Base-by-base conservation (phyloP, 2,797 vertebrate species). In the Spea hammondii region DNA sequence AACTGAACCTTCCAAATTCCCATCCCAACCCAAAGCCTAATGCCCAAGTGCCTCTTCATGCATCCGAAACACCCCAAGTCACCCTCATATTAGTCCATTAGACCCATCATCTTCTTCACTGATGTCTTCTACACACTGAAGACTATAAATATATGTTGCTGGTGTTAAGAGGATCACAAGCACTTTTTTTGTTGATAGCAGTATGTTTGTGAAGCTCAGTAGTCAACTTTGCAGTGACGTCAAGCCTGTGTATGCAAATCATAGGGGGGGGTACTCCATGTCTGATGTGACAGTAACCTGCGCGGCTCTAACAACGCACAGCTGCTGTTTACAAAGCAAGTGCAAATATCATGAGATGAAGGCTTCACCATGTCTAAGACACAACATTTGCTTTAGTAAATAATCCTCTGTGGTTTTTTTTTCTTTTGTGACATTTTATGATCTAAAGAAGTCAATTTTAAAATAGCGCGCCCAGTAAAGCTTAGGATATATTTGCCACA, bases 281-380 rank as follows among this genome's bases (percentile, higher is more conserved):
- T 62, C n/a, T 32, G n/a, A 62, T 62, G 59, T 62, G 59, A 62
- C 59, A 62, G 59, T 62, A 62, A 32, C 59, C 59, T 62, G 59
- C n/a, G 14, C 59, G 7, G 14, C 59, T 62, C 59, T 62, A 6
- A 17, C n/a, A 6, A 14, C 9, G 59, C 59, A 62, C 59, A 62
- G 59, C 59, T 62, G 59, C 59, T 62, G 59, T 62, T 62, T 62
- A 62, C 59, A 62, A 62, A 62, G 59, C 59, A 32, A 62, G 32
- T 62, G n/a, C 32, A 62, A 62, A 62, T 62, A 62, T 4, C 59
- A 17, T 5, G 59, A 62, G 14, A 32, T 62, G 32, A 62, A 62
- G n/a, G 32, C n/a, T 9, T 17, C 14, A 62, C 59, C 32, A 32
- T 17, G 59, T 17, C 59, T 9, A 17, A 32, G 12, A 62, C 14